Evolutionary conservation across 2,888 invertebrate species (phyloP).

Genomic region (Drosophila ochracea): DNA sequence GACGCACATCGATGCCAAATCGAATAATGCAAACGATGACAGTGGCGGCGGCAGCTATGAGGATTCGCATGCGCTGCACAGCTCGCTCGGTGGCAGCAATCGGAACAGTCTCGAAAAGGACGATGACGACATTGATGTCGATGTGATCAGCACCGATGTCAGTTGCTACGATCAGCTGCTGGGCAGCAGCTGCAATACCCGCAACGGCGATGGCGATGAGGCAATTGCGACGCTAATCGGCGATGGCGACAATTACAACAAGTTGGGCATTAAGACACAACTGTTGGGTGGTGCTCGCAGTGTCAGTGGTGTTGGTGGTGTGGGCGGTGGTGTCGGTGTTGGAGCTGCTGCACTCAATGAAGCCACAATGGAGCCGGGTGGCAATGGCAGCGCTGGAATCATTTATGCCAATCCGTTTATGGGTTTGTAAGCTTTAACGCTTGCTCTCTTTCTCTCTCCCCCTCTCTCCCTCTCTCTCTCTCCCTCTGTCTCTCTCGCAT

Average conservation of each 20-base stretch:
- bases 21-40: constrained; percentile 84
- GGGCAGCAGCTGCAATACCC: constrained; percentile 82
- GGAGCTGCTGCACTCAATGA: constrained; percentile 9
- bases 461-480: background rate
- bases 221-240: constrained; percentile 81
- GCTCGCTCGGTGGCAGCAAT: constrained; percentile 84
- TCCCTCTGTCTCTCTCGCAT: background rate
- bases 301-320: constrained; percentile 31
- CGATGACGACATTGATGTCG: constrained; percentile 84
- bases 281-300: background rate
- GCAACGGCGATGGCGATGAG: constrained; percentile 80
- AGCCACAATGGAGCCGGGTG: constrained; percentile 24
- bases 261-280: constrained; percentile 53
- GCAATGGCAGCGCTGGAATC: constrained; percentile 81
- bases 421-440: constrained; percentile 83
- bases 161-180: constrained; percentile 84
- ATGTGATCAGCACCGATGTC: constrained; percentile 85
- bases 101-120: constrained; percentile 85
- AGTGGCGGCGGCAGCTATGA: constrained; percentile 85
- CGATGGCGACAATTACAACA: constrained; percentile 64
- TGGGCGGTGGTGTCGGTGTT: constrained; percentile 13
- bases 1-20: constrained; percentile 83
- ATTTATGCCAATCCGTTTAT: constrained; percentile 85
- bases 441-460: constrained; percentile 8
- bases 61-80: constrained; percentile 84